These are phyloP conservation scores for Homarus gammarus DNA, from an alignment of 2,888 invertebrate genomes.

Conservation along the genomic window DNA sequence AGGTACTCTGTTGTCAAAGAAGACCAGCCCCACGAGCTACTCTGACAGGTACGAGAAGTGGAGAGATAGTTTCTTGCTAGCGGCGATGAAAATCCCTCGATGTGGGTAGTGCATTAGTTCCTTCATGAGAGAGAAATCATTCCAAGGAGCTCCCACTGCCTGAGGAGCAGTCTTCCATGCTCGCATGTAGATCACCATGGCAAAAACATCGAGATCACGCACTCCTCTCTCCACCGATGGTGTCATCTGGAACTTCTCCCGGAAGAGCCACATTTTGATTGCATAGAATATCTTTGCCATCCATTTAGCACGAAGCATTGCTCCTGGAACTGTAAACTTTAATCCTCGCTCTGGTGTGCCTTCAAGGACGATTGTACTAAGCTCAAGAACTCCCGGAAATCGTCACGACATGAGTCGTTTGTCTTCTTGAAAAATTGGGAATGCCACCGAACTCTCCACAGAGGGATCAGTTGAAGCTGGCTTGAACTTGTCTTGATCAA, in stretches of 20 bases:
- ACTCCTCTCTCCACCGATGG: background rate
- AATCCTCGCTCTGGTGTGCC: background rate
- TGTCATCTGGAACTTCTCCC: background rate
- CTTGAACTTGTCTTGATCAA: too few species aligned
- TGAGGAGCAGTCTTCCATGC: conserved; percentile 12
- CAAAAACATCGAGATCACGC: background rate
- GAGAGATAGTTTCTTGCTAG: background rate
- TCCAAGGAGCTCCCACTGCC: background rate
- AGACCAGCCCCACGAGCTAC: background rate
- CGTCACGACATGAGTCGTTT: background rate
- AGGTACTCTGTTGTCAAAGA: too few species aligned
- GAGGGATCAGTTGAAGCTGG: too few species aligned
- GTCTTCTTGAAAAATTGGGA: background rate
- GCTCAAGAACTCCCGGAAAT: background rate
- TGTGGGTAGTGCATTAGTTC: background rate
- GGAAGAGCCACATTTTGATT: background rate
- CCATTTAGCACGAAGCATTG: conserved; percentile 22
- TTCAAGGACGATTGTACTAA: background rate
- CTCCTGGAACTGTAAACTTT: background rate
- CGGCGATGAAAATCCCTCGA: background rate
- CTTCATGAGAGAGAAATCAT: background rate
- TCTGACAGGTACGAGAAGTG: background rate
- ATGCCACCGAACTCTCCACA: background rate
- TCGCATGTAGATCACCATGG: background rate
- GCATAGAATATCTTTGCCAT: background rate